Evolutionary conservation across 2,797 vertebrate species (phyloP).

Genomic region (Chelmon rostratus): DNA sequence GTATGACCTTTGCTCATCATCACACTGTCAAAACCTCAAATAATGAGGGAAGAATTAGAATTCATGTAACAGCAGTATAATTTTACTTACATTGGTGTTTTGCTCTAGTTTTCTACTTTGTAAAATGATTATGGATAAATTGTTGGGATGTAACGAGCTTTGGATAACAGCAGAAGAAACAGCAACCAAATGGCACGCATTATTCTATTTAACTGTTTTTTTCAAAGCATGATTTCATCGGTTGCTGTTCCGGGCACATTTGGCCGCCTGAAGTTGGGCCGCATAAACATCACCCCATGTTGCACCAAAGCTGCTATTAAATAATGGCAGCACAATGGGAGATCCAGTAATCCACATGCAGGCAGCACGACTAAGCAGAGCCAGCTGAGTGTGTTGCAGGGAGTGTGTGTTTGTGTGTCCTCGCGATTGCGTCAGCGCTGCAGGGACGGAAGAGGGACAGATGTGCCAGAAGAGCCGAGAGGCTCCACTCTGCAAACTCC

Average conservation of each 20-base stretch:
- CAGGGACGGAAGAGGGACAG: conserved; percentile 62
- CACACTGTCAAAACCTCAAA: conserved; percentile 6
- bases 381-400: conserved; percentile 49
- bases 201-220: conserved; percentile 10
- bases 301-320: conserved; percentile 48
- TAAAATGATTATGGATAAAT: conserved; percentile 1
- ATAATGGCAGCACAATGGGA: conserved; percentile 45
- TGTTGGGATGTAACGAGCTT: neutral
- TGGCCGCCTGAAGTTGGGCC: conserved; percentile 19
- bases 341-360: conserved; percentile 52
- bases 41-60: neutral
- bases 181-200: conserved; percentile 13
- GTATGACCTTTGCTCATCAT: neutral
- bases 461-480: conserved; percentile 56
- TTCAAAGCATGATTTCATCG: conserved; percentile 29
- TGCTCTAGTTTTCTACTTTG: conserved; percentile 8
- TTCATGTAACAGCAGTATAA: neutral
- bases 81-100: neutral
- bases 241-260: conserved; percentile 19
- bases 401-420: conserved; percentile 48
- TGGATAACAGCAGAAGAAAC: neutral
- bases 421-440: conserved; percentile 51
- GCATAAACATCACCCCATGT: conserved; percentile 30
- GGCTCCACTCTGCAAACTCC: conserved; percentile 22
- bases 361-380: conserved; percentile 58